These are phyloP conservation scores for Chloropsis cyanopogon DNA, from an alignment of 2,113 vertebrate species.

Conservation along the genomic window DNA sequence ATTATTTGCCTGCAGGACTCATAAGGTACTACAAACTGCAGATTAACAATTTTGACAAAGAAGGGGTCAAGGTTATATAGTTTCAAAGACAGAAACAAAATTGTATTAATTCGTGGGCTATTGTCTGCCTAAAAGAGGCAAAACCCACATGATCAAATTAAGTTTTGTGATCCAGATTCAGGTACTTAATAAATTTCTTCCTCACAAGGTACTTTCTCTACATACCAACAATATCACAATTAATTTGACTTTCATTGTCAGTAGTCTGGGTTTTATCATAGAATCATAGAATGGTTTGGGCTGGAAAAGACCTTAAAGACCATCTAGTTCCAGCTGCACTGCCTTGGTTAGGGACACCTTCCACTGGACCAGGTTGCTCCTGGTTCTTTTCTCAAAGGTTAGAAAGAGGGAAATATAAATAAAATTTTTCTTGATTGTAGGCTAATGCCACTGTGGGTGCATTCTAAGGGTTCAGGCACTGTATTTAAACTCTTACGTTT, in stretches of 20 bases:
- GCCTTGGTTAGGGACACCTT: background rate
- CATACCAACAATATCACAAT: background rate
- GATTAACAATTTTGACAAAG: slow-evolving; percentile 7
- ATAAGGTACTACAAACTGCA: background rate
- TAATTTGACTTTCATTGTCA: background rate
- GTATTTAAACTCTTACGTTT: background rate
- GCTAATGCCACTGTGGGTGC: background rate
- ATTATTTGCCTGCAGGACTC: slow-evolving; percentile 39
- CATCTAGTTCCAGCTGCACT: background rate
- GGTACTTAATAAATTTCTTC: background rate
- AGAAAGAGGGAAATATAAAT: background rate
- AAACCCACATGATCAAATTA: background rate
- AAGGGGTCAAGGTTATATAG: background rate
- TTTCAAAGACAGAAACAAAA: slow-evolving; percentile 5
- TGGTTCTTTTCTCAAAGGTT: background rate
- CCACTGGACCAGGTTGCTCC: background rate
- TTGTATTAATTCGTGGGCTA: background rate
- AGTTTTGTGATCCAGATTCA: background rate
- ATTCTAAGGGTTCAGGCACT: background rate
- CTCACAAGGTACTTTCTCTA: background rate
- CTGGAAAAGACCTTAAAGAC: background rate
- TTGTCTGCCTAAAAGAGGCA: background rate
- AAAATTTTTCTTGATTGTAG: background rate
- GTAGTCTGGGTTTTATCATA: background rate
- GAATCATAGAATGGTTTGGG: background rate